Conservation (phyloP, 2,113 vertebrate species). For the Delphinus delphis region DNA sequence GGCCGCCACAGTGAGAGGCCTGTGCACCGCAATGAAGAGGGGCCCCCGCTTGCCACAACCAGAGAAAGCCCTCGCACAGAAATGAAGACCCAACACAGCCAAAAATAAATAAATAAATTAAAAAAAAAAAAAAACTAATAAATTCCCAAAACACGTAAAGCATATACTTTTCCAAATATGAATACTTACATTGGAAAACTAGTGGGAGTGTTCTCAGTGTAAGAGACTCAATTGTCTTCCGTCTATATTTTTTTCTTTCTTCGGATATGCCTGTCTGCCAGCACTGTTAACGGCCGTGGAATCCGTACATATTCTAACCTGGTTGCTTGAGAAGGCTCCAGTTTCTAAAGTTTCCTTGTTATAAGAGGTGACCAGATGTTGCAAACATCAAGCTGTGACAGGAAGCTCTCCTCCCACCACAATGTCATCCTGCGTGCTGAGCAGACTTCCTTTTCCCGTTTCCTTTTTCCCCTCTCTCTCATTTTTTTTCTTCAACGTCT, state of each 20-base stretch:
- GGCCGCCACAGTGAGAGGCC: too few relatives aligned
- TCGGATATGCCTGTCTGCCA: background rate
- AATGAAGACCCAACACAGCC: too few relatives aligned
- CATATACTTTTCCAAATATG: background rate
- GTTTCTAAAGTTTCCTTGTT: background rate
- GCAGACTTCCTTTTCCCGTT: slow-evolving; percentile 76
- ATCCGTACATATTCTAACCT: background rate
- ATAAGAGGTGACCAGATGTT: slow-evolving; percentile 71
- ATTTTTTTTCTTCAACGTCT: slow-evolving; percentile 71
- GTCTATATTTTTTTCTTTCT: background rate
- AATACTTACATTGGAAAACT: background rate
- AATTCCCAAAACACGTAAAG: background rate
- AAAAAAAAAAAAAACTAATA: background rate
- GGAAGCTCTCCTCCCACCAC: slow-evolving; percentile 74
- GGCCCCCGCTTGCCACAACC: too few relatives aligned
- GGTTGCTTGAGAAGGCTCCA: background rate
- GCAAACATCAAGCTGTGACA: slow-evolving; percentile 62
- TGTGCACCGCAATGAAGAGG: too few relatives aligned
- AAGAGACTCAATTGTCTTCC: background rate
- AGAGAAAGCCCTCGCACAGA: too few relatives aligned
- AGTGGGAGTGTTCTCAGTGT: background rate
- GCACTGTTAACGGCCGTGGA: background rate
- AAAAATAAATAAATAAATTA: too few relatives aligned
- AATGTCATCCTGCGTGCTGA: slow-evolving; percentile 62
- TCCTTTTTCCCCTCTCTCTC: slow-evolving; percentile 77